Percentiles rank a stretch among this genome's conserved stretches.
These are phyloP conservation scores for Nemopilema nomurai DNA, from an alignment of 30 jellyfish, hydroid and myxozoan genomes.

Conservation along the genomic window DNA sequence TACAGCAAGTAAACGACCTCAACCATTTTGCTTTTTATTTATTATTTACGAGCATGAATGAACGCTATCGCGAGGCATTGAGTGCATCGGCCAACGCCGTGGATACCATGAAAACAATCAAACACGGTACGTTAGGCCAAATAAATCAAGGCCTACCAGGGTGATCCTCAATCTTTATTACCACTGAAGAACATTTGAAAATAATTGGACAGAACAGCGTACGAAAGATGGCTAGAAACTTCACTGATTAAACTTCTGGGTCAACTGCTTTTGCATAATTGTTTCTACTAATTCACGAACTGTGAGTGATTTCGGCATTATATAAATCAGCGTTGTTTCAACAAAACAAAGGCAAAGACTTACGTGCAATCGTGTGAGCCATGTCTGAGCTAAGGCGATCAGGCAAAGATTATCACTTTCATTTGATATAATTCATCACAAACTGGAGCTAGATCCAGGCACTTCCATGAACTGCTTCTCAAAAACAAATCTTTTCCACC, in stretches of 20 bases:
- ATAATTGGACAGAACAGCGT: no score
- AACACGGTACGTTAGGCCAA: background rate
- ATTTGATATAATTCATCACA: background rate
- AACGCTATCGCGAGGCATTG: background rate
- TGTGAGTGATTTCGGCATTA: background rate
- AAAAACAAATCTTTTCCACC: background rate
- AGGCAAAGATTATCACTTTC: background rate
- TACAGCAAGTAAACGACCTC: background rate
- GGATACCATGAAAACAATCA: background rate
- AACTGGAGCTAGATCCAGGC: background rate
- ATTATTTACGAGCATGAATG: background rate
- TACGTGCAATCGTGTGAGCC: conserved; percentile 84
- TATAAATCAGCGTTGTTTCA: background rate
- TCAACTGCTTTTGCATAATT: no score
- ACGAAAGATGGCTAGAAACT: no score
- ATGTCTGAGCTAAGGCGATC: background rate
- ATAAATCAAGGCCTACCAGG: background rate
- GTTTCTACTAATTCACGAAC: no score
- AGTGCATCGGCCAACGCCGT: background rate
- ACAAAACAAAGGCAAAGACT: background rate
- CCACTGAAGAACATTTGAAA: background rate
- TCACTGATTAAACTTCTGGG: no score
- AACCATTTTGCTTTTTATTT: background rate
- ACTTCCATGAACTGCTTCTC: background rate
- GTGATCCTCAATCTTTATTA: background rate